Conservation (phyloP, 2,797 vertebrate species). For the Catharus ustulatus region DNA sequence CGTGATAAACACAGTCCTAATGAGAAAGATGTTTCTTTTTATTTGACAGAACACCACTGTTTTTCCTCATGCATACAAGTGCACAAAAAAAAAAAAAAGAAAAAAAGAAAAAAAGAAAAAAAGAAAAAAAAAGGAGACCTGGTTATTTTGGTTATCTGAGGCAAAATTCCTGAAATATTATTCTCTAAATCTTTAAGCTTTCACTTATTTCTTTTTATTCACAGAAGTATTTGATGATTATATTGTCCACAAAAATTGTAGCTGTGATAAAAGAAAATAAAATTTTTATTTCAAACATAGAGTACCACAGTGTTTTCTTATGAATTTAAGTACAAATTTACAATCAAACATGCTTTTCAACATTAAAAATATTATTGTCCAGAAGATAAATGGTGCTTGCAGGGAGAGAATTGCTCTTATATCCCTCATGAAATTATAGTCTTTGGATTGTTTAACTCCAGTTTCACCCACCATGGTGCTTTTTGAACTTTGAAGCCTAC, state of each 20-base stretch:
- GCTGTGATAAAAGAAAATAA: conserved; percentile 6
- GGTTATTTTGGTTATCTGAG: conserved; percentile 51
- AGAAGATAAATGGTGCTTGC: not conserved
- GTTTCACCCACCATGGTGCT: not conserved
- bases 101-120: too few species aligned
- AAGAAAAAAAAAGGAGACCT: not conserved
- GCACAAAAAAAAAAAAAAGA: not conserved
- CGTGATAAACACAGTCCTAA: conserved; percentile 61
- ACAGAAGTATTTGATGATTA: conserved; percentile 36
- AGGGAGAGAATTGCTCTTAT: not conserved
- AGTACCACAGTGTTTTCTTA: not conserved
- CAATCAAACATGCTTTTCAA: not conserved
- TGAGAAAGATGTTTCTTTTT: conserved; percentile 59
- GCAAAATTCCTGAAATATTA: conserved; percentile 64
- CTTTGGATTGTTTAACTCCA: not conserved
- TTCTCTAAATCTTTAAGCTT: conserved; percentile 58
- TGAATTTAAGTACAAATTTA: not conserved
- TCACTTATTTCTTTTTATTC: conserved; percentile 63
- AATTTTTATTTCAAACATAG: not conserved
- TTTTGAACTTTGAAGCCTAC: not conserved
- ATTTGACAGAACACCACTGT: conserved; percentile 29
- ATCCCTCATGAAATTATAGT: not conserved
- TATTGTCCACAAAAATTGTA: conserved; percentile 1
- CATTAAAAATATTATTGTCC: not conserved
- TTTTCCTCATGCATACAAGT: not conserved